Base-by-base conservation (phyloP, 2,113 vertebrate genomes). In the Noturus placidus region DNA sequence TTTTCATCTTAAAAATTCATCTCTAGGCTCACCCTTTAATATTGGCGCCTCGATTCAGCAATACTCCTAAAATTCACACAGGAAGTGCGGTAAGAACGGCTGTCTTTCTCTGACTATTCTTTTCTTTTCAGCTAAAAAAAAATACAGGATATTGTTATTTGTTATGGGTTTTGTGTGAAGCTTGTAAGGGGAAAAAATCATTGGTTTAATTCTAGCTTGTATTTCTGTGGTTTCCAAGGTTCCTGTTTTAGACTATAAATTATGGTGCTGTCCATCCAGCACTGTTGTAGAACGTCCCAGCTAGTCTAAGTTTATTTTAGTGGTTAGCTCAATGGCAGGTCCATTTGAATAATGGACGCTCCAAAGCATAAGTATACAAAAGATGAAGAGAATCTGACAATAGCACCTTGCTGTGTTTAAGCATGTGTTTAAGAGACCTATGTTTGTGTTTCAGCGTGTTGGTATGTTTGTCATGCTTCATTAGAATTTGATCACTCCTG, bases 231-330 rank as follows among this genome's bases (percentile, higher is more conserved):
- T 86, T 61, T 88, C 30, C 69, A 79, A 7, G 63, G 15, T 78
- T 89, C 87, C 88, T 19, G 17, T 89, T 92, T 92, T 90, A 90
- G 90, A 91, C 86, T 88, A 84, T 88, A 84, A 88, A 90, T 88
- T 50, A 90, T 27, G 87, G 88, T 88, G 33, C 87, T 69, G 83
- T 89, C 88, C 74, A 76, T 90, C 65, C 89, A 82, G 65, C 56
- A 52, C 54, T 82, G 76, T 81, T 63, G 84, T 85, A 89, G 57
- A 33, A 38, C 81, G 80, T 87, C 83, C 87, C 83, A 42, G 30
- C 59, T 65, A 63, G 50, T 82, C 76, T 84, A 59, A 52, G 81
- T 85, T 89, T 90, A 85, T 82, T 86, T 86, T 65, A 74, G 79
- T 81, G 82, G 84, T 85, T 88, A 82, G 52, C 82, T 77, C 25